Evolutionary conservation across 2,888 invertebrate species (phyloP), one percentile per base, ranked within the genome.

Genomic region (Apamea crenata): DNA sequence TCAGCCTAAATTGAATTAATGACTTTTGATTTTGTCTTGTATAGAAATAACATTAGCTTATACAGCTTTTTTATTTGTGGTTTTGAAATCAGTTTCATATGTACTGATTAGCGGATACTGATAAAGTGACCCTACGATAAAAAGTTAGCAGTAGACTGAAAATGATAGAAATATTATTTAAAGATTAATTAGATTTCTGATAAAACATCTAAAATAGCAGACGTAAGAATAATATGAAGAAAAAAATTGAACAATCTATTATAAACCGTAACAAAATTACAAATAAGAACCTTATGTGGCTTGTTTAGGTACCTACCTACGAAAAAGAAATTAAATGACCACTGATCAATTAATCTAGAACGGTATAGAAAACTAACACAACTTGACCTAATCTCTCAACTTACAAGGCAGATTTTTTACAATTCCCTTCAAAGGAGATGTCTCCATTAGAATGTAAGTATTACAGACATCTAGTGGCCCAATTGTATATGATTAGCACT

Each of bases 401-500:
- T 50, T n/a, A 66, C 53, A 73, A 68, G 67, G 65, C 21, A 59
- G 59, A 50, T 75, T 87, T 77, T 77, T 80, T 80, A 16, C 29
- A 70, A 72, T 32, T 65, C 25, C 88, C 86, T 66, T 85, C n/a
- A 47, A 85, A 71, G 85, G 88, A 81, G 75, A 85, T 70, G 82
- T 59, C 32, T 82, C n/a, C 66, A 89, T 89, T 82, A 81, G 78
- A 80, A 90, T 84, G 87, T 75, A 82, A 69, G 73, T 76, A 71
- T 76, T 74, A 85, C 84, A 80, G 75, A 80, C 80, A 67, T 83
- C 83, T 86, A 75, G 73, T 61, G 88, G 68, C 80, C 87, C 83
- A 77, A 72, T 90, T 90, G 90, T 90, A 90, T 88, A 73, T 25
- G 61, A 90, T 88, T 90, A 88, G 29, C 74, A n/a, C 44, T 61